These are phyloP conservation scores for Drosophila tripunctata DNA, from an alignment of 2,888 invertebrate genomes.

Conservation along the genomic window DNA sequence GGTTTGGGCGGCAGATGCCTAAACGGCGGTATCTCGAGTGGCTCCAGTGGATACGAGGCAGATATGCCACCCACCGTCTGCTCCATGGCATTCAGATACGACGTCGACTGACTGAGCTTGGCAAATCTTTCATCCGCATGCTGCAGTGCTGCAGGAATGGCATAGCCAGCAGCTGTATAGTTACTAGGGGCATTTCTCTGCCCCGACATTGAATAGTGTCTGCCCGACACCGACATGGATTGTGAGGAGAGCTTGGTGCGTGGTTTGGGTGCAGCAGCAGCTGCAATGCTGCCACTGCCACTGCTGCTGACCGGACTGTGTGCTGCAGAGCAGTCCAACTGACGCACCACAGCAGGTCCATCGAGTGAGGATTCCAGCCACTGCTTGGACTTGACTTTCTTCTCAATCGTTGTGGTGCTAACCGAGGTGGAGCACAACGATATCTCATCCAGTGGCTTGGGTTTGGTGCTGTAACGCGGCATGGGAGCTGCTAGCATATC, in stretches of 20 bases:
- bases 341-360: slow-evolving; percentile 78
- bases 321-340: slow-evolving; percentile 56
- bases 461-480: slow-evolving; percentile 57
- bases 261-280: slow-evolving; percentile 28
- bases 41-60: slow-evolving; percentile 62
- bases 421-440: slow-evolving; percentile 76
- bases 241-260: slow-evolving; percentile 83
- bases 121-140: slow-evolving; percentile 67
- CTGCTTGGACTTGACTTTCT: slow-evolving; percentile 82
- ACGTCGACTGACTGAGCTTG: slow-evolving; percentile 83
- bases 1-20: slow-evolving; percentile 71
- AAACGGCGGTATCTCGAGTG: slow-evolving; percentile 61
- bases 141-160: slow-evolving; percentile 64
- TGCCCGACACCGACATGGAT: slow-evolving; percentile 81
- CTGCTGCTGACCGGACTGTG: slow-evolving; percentile 50
- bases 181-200: slow-evolving; percentile 54
- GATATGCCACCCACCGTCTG: slow-evolving; percentile 68
- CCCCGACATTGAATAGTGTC: slow-evolving; percentile 73
- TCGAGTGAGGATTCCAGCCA: slow-evolving; percentile 84
- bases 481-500: slow-evolving; percentile 77
- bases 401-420: slow-evolving; percentile 66
- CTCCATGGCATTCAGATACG: slow-evolving; percentile 81
- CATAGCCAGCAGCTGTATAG: slow-evolving; percentile 45
- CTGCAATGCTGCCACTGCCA: slow-evolving; percentile 27
- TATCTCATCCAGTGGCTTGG: slow-evolving; percentile 80